Evolutionary conservation across 1,140 invertebrate species (phyloP).

Genomic region (Drosophila prosaltans): DNA sequence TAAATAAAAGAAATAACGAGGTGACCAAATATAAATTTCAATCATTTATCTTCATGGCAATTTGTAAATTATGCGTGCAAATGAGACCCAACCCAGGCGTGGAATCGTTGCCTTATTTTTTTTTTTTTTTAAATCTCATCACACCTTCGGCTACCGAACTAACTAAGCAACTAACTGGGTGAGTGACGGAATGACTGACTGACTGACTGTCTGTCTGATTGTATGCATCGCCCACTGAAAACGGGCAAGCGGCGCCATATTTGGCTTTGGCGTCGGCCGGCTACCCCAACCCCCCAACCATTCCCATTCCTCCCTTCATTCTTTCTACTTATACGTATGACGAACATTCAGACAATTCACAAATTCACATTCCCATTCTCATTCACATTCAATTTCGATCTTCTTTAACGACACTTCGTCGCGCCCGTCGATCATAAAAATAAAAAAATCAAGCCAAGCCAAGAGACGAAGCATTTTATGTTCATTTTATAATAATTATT

Average conservation of each 20-base stretch:
- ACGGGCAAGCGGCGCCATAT: slow-evolving; percentile 65
- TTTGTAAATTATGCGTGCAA: slow-evolving; percentile 36
- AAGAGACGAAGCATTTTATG: slow-evolving; percentile 28
- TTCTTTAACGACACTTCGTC: slow-evolving; percentile 70
- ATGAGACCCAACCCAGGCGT: slow-evolving; percentile 25
- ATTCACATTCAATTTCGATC: slow-evolving; percentile 68
- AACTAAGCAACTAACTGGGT: background rate
- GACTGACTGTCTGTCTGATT: background rate
- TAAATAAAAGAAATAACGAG: too few relatives aligned
- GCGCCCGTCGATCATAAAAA: slow-evolving; percentile 47
- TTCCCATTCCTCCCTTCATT: slow-evolving; percentile 3
- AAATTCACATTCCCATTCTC: slow-evolving; percentile 42
- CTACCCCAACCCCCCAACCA: background rate
- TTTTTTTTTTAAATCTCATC: slow-evolving; percentile 23
- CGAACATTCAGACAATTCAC: slow-evolving; percentile 40
- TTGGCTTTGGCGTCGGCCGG: slow-evolving; percentile 41
- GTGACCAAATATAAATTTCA: background rate
- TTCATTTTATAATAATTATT: slow-evolving; percentile 38
- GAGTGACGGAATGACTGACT: background rate
- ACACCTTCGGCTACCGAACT: slow-evolving; percentile 43
- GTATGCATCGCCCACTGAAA: slow-evolving; percentile 49
- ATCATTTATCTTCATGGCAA: slow-evolving; percentile 7
- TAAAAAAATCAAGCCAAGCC: slow-evolving; percentile 27
- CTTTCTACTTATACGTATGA: background rate
- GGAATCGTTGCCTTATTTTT: background rate